phyloP scores from a whole-genome alignment of 1,140 invertebrate genomes.

The Vanessa tameamea region DNA sequence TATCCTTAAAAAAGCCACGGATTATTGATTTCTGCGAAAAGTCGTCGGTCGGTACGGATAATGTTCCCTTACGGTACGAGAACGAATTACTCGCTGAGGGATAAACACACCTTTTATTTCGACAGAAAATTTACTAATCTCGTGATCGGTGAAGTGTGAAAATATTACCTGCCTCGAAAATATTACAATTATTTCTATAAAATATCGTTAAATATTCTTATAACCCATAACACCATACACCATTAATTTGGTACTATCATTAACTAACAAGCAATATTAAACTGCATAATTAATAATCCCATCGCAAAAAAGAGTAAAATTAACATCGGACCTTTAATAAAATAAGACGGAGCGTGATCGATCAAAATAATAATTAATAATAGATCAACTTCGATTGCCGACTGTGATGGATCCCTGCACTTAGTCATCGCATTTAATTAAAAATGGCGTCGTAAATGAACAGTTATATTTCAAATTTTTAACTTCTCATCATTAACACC shows the following conservation, averaged over 20 bases:
- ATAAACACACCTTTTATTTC: slow-evolving; percentile 73
- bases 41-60: slow-evolving; percentile 63
- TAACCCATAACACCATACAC: not conserved
- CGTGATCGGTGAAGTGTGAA: slow-evolving; percentile 60
- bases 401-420: slow-evolving; percentile 72
- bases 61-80: slow-evolving; percentile 64
- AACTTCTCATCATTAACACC: slow-evolving; percentile 59
- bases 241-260: slow-evolving; percentile 19
- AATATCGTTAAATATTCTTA: not conserved
- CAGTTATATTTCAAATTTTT: slow-evolving; percentile 70
- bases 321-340: slow-evolving; percentile 69
- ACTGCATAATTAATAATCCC: slow-evolving; percentile 63
- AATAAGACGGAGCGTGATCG: slow-evolving; percentile 75
- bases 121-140: slow-evolving; percentile 59
- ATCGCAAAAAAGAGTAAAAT: slow-evolving; percentile 54
- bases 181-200: not conserved
- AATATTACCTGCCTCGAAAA: slow-evolving; percentile 57
- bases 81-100: slow-evolving; percentile 72
- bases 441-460: slow-evolving; percentile 74
- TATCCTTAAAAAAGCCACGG: slow-evolving; percentile 68
- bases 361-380: slow-evolving; percentile 81
- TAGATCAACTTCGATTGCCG: slow-evolving; percentile 67
- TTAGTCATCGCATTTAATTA: slow-evolving; percentile 80
- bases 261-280: slow-evolving; percentile 35
- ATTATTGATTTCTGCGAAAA: slow-evolving; percentile 77